Percentiles rank a stretch among this genome's conserved stretches.
These are phyloP conservation scores for Pogonomyrmex barbatus DNA, from an alignment of 1,140 invertebrate genomes.

Conservation along the genomic window DNA sequence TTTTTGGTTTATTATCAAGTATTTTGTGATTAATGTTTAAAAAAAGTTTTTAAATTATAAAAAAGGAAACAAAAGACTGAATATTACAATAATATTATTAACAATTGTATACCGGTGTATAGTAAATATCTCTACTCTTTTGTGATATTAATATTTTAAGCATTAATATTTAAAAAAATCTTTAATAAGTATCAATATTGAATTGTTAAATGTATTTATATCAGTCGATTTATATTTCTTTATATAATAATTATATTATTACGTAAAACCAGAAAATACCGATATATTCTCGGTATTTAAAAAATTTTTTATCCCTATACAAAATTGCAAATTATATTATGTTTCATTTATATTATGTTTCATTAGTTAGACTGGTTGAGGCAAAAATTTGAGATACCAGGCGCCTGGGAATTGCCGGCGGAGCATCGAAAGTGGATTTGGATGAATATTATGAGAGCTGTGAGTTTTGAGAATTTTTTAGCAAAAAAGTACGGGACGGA, in stretches of 20 bases:
- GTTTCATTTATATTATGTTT: neutral
- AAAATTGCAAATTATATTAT: neutral
- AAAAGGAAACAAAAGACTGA: neutral
- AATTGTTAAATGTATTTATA: too few relatives aligned
- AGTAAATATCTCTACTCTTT: too few relatives aligned
- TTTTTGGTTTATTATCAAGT: neutral
- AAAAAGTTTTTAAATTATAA: neutral
- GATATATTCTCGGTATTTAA: too few relatives aligned
- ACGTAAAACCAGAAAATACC: too few relatives aligned
- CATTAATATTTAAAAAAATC: too few relatives aligned
- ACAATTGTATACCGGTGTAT: too few relatives aligned
- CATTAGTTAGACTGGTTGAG: slow-evolving; percentile 92
- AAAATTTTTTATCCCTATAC: too few relatives aligned
- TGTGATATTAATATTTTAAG: too few relatives aligned
- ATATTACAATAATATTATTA: too few relatives aligned
- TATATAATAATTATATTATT: too few relatives aligned
- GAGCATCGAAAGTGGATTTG: slow-evolving; percentile 92
- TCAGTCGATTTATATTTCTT: too few relatives aligned
- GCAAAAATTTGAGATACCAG: slow-evolving; percentile 92
- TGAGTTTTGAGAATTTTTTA: slow-evolving; percentile 94
- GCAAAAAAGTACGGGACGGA: slow-evolving; percentile 96
- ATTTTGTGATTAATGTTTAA: neutral
- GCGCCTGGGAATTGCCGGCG: slow-evolving; percentile 88
- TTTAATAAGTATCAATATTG: too few relatives aligned
- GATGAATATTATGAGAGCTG: slow-evolving; percentile 91